Percentiles rank a stretch among this genome's conserved stretches.
Evolutionary conservation across 2,888 invertebrate genomes (phyloP).

Genomic region (Carabus problematicus): DNA sequence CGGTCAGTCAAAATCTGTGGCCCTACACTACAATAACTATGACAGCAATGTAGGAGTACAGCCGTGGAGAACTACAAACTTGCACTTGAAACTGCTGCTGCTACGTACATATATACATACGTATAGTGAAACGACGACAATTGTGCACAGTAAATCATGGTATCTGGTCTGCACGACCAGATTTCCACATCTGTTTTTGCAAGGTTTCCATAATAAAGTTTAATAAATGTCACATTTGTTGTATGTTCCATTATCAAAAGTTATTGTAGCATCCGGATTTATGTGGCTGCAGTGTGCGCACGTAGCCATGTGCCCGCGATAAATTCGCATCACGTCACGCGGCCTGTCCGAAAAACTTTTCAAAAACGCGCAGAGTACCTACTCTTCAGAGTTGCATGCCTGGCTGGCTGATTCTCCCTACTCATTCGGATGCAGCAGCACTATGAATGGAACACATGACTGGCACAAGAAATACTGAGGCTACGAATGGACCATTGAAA

Average conservation of each 20-base stretch:
- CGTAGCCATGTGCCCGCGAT: conserved; percentile 36
- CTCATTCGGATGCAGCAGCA: too few species aligned
- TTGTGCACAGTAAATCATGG: conserved; percentile 31
- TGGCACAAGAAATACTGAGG: too few species aligned
- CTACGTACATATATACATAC: conserved; percentile 9
- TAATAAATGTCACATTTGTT: conserved; percentile 44
- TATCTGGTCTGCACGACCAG: conserved; percentile 37
- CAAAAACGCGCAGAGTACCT: conserved; percentile 5
- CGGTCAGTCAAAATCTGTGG: too few species aligned
- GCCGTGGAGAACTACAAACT: too few species aligned
- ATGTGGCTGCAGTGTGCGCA: conserved; percentile 36
- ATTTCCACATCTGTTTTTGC: conserved; percentile 42
- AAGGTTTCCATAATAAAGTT: conserved; percentile 43
- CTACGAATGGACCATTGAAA: too few species aligned
- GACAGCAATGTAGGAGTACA: too few species aligned
- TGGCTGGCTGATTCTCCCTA: too few species aligned
- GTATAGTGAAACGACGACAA: conserved; percentile 24
- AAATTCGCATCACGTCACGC: conserved; percentile 41
- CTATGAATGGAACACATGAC: too few species aligned
- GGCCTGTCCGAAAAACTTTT: conserved; percentile 39
- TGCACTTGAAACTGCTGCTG: not conserved
- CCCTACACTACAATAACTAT: too few species aligned
- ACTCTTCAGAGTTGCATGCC: too few species aligned
- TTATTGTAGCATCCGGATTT: conserved; percentile 43
- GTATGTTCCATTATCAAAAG: conserved; percentile 43